Conservation (phyloP, 2,113 vertebrate species). For the Calidris pugnax region DNA sequence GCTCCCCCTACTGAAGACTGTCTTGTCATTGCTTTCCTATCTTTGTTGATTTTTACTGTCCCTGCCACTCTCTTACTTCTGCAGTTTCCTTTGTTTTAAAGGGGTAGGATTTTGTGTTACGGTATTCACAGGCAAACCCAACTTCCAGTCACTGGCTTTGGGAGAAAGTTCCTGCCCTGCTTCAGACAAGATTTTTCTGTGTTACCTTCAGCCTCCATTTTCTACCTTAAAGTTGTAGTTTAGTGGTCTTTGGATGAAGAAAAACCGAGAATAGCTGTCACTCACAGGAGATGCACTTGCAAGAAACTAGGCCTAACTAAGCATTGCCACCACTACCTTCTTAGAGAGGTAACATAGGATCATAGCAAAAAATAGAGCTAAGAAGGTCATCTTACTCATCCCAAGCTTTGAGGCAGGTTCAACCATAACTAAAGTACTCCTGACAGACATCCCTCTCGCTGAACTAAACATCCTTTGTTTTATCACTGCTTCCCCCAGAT, state of each 20-base stretch:
- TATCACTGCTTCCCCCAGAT: neutral
- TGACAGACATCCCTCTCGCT: neutral
- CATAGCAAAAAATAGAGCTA: neutral
- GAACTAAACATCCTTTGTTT: neutral
- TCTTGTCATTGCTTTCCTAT: neutral
- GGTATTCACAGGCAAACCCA: neutral
- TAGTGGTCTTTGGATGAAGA: rapidly evolving
- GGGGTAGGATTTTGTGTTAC: neutral
- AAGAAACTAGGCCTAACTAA: neutral
- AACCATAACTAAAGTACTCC: neutral
- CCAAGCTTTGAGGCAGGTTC: neutral
- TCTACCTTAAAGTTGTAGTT: neutral
- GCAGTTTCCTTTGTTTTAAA: neutral
- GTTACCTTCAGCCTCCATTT: neutral
- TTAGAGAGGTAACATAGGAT: neutral
- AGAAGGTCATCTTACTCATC: neutral
- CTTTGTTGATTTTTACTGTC: neutral
- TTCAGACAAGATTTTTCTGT: neutral
- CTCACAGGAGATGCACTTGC: neutral
- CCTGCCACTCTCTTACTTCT: neutral
- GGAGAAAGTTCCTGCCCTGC: neutral
- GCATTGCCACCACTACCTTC: neutral
- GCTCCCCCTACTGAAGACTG: neutral
- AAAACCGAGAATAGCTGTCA: neutral
- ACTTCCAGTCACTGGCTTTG: neutral